Evolutionary conservation across 2,888 invertebrate genomes (phyloP).

Genomic region (Hydrotaea cyrtoneurina): DNA sequence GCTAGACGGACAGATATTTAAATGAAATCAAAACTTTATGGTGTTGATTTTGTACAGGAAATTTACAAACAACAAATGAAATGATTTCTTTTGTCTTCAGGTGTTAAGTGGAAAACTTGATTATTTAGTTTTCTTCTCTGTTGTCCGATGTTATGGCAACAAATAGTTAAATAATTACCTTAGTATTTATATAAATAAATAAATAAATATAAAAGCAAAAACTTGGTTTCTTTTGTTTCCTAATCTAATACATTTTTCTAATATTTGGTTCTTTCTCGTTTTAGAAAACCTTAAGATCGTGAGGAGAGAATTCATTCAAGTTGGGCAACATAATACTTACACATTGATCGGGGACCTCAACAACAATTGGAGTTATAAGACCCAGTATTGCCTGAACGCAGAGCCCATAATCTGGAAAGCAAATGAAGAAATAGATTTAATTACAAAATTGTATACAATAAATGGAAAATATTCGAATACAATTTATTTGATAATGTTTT

Average conservation of each 20-base stretch:
- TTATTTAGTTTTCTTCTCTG: too few species aligned
- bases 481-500: neutral
- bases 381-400: neutral
- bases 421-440: neutral
- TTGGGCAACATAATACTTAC: constrained; percentile 51
- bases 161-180: neutral
- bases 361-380: neutral
- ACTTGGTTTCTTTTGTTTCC: constrained; percentile 39
- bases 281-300: constrained; percentile 52
- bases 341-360: constrained; percentile 14
- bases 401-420: constrained; percentile 37
- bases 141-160: neutral
- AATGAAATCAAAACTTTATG: too few species aligned
- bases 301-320: neutral
- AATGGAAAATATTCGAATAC: constrained; percentile 11
- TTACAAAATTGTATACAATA: neutral
- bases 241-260: constrained; percentile 13
- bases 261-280: constrained; percentile 32
- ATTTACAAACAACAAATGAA: too few species aligned
- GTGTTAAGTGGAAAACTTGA: too few species aligned
- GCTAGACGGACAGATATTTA: too few species aligned
- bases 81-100: too few species aligned
- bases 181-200: neutral
- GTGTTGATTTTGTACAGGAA: too few species aligned
- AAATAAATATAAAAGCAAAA: constrained; percentile 38